Evolutionary conservation across 2,888 invertebrate genomes (phyloP).

Genomic region (Ceriagrion tenellum): DNA sequence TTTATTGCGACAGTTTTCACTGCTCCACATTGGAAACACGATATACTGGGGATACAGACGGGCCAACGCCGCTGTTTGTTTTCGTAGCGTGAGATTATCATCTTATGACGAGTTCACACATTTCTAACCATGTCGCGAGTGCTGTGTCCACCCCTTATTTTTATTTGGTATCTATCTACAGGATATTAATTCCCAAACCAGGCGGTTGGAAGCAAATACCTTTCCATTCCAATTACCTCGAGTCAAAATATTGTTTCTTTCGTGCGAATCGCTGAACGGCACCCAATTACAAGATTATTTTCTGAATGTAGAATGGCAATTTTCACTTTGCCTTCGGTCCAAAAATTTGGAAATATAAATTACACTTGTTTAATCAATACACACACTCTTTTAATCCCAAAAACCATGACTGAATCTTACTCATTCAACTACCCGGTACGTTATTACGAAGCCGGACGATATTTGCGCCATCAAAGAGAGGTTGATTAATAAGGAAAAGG

Average conservation of each 20-base stretch:
- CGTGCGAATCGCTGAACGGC: neutral
- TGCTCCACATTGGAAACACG: neutral
- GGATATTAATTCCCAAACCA: neutral
- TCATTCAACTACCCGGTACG: too few species aligned
- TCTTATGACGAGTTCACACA: neutral
- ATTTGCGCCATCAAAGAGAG: too few species aligned
- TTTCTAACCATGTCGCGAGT: neutral
- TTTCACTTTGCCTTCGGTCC: neutral
- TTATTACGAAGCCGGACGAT: too few species aligned
- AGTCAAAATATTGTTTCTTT: neutral
- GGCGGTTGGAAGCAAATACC: neutral
- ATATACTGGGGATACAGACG: neutral
- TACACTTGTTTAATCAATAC: too few species aligned
- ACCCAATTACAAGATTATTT: neutral
- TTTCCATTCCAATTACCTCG: neutral
- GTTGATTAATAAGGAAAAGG: too few species aligned
- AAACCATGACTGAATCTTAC: too few species aligned
- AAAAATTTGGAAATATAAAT: too few species aligned
- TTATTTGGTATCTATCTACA: neutral
- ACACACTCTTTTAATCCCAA: too few species aligned
- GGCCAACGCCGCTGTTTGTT: neutral
- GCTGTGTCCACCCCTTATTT: neutral
- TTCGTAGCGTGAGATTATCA: neutral
- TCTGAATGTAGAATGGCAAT: neutral
- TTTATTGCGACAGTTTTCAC: neutral